These are phyloP conservation scores for Acanthopagrus latus DNA, from an alignment of 2,797 vertebrate species.

Conservation along the genomic window DNA sequence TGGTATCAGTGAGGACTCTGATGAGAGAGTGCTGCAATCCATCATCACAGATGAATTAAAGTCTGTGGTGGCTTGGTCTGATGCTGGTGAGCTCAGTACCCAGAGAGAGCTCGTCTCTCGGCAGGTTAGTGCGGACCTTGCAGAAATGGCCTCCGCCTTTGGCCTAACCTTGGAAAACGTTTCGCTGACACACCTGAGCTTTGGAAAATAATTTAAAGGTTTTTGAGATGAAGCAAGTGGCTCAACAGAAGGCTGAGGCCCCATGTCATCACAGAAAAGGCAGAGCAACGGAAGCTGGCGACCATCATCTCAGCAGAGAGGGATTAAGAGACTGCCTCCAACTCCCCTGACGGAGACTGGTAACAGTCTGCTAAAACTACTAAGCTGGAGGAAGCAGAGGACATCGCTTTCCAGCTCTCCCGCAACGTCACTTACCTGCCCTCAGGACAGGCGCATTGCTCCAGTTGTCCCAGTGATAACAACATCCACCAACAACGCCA, in stretches of 20 bases:
- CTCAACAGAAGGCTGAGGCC: constrained; percentile 97
- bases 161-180: constrained; percentile 98
- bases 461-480: constrained; percentile 93
- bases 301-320: constrained; percentile 96
- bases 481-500: no score
- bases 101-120: constrained; percentile 96
- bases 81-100: constrained; percentile 96
- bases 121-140: constrained; percentile 97
- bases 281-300: constrained; percentile 98
- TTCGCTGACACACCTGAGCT: constrained; percentile 98
- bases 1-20: constrained; percentile 97
- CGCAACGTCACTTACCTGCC: constrained; percentile 97
- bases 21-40: constrained; percentile 95
- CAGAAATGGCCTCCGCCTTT: constrained; percentile 93
- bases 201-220: constrained; percentile 99
- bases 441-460: constrained; percentile 93
- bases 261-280: constrained; percentile 96
- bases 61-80: constrained; percentile 97
- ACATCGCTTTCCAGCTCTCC: constrained; percentile 95
- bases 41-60: constrained; percentile 99
- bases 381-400: constrained; percentile 97
- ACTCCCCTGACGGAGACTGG: constrained; percentile 92
- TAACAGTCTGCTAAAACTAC: constrained; percentile 95
- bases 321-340: constrained; percentile 95
- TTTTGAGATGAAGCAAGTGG: constrained; percentile 98